Evolutionary conservation across 2,888 invertebrate species (phyloP), one percentile per base, ranked within the genome.

Genomic region (Bellardia bayeri): DNA sequence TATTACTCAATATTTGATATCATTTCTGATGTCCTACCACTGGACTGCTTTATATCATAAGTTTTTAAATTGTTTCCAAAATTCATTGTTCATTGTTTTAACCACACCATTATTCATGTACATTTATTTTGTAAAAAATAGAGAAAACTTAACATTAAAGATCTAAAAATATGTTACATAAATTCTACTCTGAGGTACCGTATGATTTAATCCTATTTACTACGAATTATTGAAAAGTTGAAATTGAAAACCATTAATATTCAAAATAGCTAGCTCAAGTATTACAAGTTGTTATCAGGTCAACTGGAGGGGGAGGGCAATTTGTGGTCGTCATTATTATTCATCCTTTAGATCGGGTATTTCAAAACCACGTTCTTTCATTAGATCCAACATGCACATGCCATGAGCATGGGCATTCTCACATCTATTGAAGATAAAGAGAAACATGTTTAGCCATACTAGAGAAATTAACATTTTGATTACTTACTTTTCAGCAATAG

Each of bases 401-500:
- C 90, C 82, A 23, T 92, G 90, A 4, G 69, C 74, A 51, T 92
- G 92, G 13, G 91, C 92, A 8, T 87, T 89, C 72, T 91, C 91
- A 87, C 91, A 92, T 58, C 91, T 92, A 16, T 11, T 2, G 8
- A 16, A 16, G 42, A 0, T 0, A 63, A 79, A 2, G 37, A 14
- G 5, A 14, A 56, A 56, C 2, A 23, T 16, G 16, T 23, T 2
- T 2, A 16, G 23, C 8, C 16, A 23, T 23, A 23, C 56, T 56
- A 9, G 13, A 45, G 11, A 11, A 2, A 13, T 37, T 61, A 3
- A 23, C 11, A 23, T 9, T 23, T 61, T 23, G 2, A 37, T 4
- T n/a, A 90, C 90, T 90, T 81, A 92, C 91, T 90, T 90, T 51
- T 92, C 92, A 6, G 51, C 82, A n/a, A 82, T 69, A 11, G 51